Percentiles rank a stretch among this genome's conserved stretches.
Evolutionary conservation across 2,113 vertebrate species (phyloP).

Genomic region (Cryptotis parvus): DNA sequence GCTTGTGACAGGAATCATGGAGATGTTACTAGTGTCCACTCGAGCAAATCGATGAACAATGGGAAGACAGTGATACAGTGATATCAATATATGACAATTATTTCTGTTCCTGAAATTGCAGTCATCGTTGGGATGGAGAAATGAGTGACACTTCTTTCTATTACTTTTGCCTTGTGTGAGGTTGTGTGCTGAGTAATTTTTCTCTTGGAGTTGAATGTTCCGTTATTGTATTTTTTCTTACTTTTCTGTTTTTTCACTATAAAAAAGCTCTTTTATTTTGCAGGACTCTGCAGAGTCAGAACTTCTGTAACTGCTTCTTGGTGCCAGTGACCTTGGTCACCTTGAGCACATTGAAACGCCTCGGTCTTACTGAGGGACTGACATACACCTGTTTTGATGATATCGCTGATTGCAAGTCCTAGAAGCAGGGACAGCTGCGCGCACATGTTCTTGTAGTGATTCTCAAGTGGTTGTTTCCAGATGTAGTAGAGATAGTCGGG

Average conservation of each 20-base stretch:
- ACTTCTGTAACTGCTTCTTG: slow-evolving; percentile 91
- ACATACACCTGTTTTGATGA: slow-evolving; percentile 94
- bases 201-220: neutral
- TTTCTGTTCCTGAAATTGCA: slow-evolving; percentile 29
- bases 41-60: no score
- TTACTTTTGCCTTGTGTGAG: neutral
- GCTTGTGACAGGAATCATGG: no score
- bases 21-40: no score
- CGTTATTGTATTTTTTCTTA: no score
- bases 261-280: slow-evolving; percentile 72
- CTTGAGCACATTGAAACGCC: slow-evolving; percentile 97
- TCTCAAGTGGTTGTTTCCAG: slow-evolving; percentile 99
- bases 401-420: slow-evolving; percentile 95
- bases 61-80: no score
- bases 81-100: neutral
- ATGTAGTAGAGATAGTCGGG: slow-evolving; percentile 98
- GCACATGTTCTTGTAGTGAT: slow-evolving; percentile 99
- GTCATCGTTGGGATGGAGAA: neutral
- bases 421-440: slow-evolving; percentile 98
- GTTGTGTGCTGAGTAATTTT: neutral
- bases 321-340: slow-evolving; percentile 97
- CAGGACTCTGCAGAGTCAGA: slow-evolving; percentile 35
- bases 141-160: neutral
- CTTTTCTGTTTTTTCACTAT: no score
- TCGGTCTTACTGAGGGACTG: slow-evolving; percentile 96